These are phyloP conservation scores for Heterodera carotae DNA, from an alignment of 1,140 invertebrate species.

Conservation along the genomic window DNA sequence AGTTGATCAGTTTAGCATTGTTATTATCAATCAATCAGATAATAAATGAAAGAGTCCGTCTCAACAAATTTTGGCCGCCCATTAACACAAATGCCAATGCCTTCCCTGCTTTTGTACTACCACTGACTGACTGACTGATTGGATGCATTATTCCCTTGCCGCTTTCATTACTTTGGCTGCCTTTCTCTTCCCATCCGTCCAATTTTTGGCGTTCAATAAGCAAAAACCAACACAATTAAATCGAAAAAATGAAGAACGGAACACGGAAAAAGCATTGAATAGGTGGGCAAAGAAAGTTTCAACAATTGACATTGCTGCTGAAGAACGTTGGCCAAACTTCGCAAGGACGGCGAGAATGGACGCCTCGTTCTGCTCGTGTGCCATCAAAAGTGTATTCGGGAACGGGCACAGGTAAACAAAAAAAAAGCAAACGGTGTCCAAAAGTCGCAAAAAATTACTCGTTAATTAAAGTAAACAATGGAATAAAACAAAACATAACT, in stretches of 20 bases:
- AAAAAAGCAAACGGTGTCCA: not conserved
- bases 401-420: conserved; percentile 42
- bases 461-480: conserved; percentile 1
- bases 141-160: too few relatives aligned
- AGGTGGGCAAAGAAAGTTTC: conserved; percentile 1
- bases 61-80: too few relatives aligned
- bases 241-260: not conserved
- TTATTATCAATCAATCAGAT: too few relatives aligned
- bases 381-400: conserved; percentile 37
- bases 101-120: not conserved
- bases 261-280: not conserved
- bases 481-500: not conserved
- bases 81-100: too few relatives aligned
- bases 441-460: not conserved
- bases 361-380: conserved; percentile 46
- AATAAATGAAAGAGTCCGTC: too few relatives aligned
- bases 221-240: not conserved
- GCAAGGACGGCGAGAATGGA: conserved; percentile 36
- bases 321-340: conserved; percentile 30
- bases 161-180: not conserved
- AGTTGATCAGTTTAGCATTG: too few relatives aligned
- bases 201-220: not conserved
- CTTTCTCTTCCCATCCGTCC: not conserved
- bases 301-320: not conserved
- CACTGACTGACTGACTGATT: not conserved